Base-by-base conservation (phyloP, 2,888 invertebrate genomes). In the Epirrita christyi region DNA sequence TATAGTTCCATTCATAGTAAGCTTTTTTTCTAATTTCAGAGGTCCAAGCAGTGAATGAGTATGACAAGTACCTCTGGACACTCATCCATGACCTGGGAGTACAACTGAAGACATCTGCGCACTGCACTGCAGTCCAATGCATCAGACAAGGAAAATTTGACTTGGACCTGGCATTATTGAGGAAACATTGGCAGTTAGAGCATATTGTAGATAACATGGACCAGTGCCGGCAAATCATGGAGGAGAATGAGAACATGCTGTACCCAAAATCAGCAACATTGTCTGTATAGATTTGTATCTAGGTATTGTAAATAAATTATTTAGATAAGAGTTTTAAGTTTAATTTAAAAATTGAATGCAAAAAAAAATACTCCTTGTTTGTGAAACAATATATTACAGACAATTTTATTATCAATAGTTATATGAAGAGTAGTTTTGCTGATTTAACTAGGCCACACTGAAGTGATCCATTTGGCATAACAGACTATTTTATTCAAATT, bases 11-110 rank as follows among this genome's bases (percentile, higher is more conserved):
- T 21, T 21, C 11, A 11, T 36, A n/a, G 1, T n/a, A 34, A 37
- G 8, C 7, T 11, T 6, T 28, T 36, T 2, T 44, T 15, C 9
- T 27, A 36, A 38, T 92, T 91, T 52, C 92, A 97, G 98, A 98
- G 92, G 89, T 99, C 28, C 96, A 97, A 78, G 94, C 96, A 36
- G 94, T 97, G 21, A 98, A 98, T 85, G 98, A 98, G 84, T 94
- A 94, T 69, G 96, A 96, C 64, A 87, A 93, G 42, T 97, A 96
- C 78, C 84, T 99, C 13, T 95, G 94, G 79, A 92, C 93, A 0
- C 72, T 99, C n/a, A 86, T 98, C 10, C 95, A 97, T 77, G 96
- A 98, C 61, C 88, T 99, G 36, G 99, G 98, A 4, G 78, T 96
- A 0, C 94, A 95, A 74, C 78, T 98, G 37, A 95, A 95, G 70